Conservation (phyloP, 2,113 vertebrate species). For the Protobothrops flavoviridis region DNA sequence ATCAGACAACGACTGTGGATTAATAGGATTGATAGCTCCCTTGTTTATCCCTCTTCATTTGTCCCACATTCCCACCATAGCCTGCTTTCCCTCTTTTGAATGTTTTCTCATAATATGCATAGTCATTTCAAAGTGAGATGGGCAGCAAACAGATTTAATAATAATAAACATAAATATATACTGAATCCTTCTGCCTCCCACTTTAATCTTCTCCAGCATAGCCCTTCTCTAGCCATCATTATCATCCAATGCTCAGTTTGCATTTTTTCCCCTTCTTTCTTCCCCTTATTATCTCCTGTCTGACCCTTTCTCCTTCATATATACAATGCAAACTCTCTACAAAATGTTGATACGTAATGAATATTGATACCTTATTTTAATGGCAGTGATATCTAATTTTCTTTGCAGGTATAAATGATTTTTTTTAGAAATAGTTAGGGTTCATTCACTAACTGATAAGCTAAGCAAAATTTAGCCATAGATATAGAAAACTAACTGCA, state of each 20-base stretch:
- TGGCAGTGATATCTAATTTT: not conserved
- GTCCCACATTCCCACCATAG: not conserved
- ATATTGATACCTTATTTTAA: not conserved
- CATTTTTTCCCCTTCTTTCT: not conserved
- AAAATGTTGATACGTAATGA: not conserved
- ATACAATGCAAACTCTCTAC: not conserved
- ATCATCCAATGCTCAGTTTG: not conserved
- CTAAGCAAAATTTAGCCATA: not conserved
- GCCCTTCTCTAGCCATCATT: not conserved
- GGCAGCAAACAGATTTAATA: too few species aligned
- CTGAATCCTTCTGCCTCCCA: not conserved
- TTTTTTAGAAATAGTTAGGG: not conserved
- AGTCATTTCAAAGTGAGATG: too few species aligned
- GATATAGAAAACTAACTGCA: not conserved
- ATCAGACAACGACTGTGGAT: not conserved
- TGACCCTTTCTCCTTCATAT: not conserved
- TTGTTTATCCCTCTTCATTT: not conserved
- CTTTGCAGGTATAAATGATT: slow-evolving; percentile 1
- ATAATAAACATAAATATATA: too few species aligned
- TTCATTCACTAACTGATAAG: not conserved
- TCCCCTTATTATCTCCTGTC: not conserved
- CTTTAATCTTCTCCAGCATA: not conserved
- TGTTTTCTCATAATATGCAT: too few species aligned
- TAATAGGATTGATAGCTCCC: not conserved
- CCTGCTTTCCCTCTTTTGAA: not conserved